Base-by-base conservation (phyloP, 2,797 vertebrate genomes). In the Hippopotamyrus pictus region DNA sequence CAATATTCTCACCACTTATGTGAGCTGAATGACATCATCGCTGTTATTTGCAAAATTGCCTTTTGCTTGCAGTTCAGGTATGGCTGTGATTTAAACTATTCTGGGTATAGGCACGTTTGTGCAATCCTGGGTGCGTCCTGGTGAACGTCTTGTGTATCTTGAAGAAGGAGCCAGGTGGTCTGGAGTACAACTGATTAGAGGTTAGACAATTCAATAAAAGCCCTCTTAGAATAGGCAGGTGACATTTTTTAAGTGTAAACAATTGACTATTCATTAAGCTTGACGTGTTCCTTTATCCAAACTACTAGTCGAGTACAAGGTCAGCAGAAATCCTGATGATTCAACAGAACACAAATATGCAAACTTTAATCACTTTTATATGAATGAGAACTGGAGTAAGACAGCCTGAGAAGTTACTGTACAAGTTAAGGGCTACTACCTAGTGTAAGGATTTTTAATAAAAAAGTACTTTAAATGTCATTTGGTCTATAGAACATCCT, bases 391-490 rank as follows among this genome's bases (percentile, higher is more conserved):
- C 9, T 85, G 22, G 9, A 50, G 8, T 2, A 69, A 69, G 9
- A 69, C 44, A 46, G 0, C 82, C 50, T 44, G 73, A 8, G 2
- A 8, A 79, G 17, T 44, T 1, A 33, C 9, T 37, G 1, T 2
- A 3, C 73, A 79, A 51, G 65, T 19, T 33, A 50, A 86, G 22
- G 29, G 88, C 79, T 91, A 90, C 90, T 90, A 90, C 89, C 91
- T 89, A 90, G 89, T 89, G 90, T 79, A 44, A 79, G 73, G 7
- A 9, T 6, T 41, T 79, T 44, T n/a, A n/a, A 41, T 76, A 33
- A 65, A 69, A 69, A 69, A 69, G 12, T 37, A 69, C 7, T 33
- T 69, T 29, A 69, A 69, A 76, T 17, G 73, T 17, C 4, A 76
- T 79, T 79, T 79, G 1, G 5, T 41, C 33, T 76, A 7, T 19